phyloP scores from a whole-genome alignment of 2,888 invertebrate genomes.

The Nebria salina region DNA sequence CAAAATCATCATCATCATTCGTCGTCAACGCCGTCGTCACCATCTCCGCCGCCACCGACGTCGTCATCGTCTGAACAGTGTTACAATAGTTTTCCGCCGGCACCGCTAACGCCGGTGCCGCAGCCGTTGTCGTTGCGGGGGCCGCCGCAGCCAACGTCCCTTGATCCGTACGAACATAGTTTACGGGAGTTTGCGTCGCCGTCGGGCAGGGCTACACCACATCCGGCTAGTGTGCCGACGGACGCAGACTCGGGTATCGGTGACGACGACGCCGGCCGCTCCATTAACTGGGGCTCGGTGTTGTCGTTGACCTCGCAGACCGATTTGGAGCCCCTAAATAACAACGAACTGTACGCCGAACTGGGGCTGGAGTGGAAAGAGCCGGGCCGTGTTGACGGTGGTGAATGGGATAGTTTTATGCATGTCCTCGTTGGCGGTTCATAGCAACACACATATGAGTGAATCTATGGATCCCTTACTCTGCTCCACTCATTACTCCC shows the following conservation, averaged over 20 bases:
- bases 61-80: slow-evolving; percentile 61
- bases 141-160: slow-evolving; percentile 49
- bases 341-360: slow-evolving; percentile 82
- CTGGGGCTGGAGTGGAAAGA: slow-evolving; percentile 74
- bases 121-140: slow-evolving; percentile 56
- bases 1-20: slow-evolving; percentile 57
- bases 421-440: slow-evolving; percentile 76
- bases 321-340: slow-evolving; percentile 82
- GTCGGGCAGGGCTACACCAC: slow-evolving; percentile 76
- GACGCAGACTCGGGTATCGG: slow-evolving; percentile 76
- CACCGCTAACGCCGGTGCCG: slow-evolving; percentile 59
- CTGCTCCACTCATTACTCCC: slow-evolving; percentile 21
- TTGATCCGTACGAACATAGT: slow-evolving; percentile 59
- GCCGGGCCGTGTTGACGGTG: slow-evolving; percentile 64
- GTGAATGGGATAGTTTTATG: slow-evolving; percentile 72
- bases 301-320: slow-evolving; percentile 87
- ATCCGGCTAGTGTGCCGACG: slow-evolving; percentile 65
- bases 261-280: slow-evolving; percentile 77
- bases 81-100: slow-evolving; percentile 58
- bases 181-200: slow-evolving; percentile 62
- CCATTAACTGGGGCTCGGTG: slow-evolving; percentile 93
- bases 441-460: slow-evolving; percentile 62
- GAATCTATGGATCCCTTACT: slow-evolving; percentile 22
- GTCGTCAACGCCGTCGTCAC: slow-evolving; percentile 51
- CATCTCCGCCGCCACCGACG: slow-evolving; percentile 59